Evolutionary conservation across 2,888 invertebrate genomes (phyloP).

Genomic region (Gymnosoma rotundatum): DNA sequence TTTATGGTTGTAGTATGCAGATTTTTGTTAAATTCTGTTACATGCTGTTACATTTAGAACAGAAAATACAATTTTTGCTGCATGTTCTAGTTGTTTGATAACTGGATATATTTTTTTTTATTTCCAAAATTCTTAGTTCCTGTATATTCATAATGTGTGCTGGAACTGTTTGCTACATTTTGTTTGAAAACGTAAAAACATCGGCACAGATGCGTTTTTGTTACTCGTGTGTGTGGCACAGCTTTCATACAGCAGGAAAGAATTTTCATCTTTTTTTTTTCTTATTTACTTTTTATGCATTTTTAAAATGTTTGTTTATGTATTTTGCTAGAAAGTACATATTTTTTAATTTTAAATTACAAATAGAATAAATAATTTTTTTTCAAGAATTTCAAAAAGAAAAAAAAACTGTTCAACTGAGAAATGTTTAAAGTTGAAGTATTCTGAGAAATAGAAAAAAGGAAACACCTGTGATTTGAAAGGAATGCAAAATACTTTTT

Average conservation of each 20-base stretch:
- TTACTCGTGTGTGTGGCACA: slow-evolving; percentile 23
- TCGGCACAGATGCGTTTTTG: slow-evolving; percentile 34
- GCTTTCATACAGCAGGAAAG: not conserved
- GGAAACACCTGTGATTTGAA: no score
- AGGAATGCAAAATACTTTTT: no score
- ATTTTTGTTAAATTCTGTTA: slow-evolving; percentile 27
- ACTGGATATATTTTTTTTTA: not conserved
- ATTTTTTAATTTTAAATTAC: no score
- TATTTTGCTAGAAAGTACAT: no score
- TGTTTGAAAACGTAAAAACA: slow-evolving; percentile 38
- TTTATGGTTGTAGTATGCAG: slow-evolving; percentile 26
- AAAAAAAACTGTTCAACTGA: no score
- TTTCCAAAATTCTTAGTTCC: slow-evolving; percentile 23
- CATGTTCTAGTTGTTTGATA: not conserved
- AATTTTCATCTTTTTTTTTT: not conserved
- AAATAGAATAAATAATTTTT: no score
- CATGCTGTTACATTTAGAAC: not conserved
- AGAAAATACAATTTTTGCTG: not conserved
- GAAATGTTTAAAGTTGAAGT: no score
- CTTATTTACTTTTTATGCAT: not conserved
- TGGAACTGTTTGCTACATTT: slow-evolving; percentile 27
- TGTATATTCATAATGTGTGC: slow-evolving; percentile 20
- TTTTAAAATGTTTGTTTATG: not conserved
- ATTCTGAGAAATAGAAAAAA: no score
- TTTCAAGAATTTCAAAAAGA: no score